Evolutionary conservation across 2,113 vertebrate species (phyloP).

Genomic region (Nestor notabilis): DNA sequence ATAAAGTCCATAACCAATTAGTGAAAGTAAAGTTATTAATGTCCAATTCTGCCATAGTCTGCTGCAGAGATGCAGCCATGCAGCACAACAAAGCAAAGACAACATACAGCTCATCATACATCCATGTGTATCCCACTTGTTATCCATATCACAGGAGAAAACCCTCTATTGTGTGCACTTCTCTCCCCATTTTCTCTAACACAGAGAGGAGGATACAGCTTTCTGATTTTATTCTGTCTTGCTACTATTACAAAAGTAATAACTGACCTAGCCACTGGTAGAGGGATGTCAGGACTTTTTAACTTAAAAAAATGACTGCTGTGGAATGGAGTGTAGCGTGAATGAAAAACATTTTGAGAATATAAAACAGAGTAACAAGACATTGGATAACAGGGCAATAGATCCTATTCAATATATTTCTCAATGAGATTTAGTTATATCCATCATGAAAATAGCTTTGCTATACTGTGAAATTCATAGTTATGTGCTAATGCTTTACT

Average conservation of each 20-base stretch:
- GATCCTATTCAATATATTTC: neutral
- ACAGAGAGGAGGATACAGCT: fast-evolving
- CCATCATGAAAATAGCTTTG: neutral
- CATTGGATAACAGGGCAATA: neutral
- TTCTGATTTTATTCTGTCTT: neutral
- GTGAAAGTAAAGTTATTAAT: constrained; percentile 54
- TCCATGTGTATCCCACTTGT: fast-evolving
- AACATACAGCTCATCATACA: neutral
- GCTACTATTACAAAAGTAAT: neutral
- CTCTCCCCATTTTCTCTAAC: neutral
- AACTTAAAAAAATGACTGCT: neutral
- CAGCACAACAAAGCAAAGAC: neutral
- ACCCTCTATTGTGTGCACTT: neutral
- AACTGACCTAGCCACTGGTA: neutral
- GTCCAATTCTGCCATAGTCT: neutral
- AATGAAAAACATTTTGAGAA: constrained; percentile 4
- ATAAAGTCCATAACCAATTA: constrained; percentile 67
- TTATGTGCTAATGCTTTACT: neutral
- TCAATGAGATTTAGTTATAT: neutral
- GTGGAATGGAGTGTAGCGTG: neutral
- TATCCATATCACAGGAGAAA: neutral
- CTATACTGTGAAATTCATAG: neutral
- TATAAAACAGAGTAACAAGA: neutral
- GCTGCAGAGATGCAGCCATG: neutral
- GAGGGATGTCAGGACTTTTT: neutral